phyloP scores from a whole-genome alignment of 2,113 vertebrate species.

The Urocolius indicus region DNA sequence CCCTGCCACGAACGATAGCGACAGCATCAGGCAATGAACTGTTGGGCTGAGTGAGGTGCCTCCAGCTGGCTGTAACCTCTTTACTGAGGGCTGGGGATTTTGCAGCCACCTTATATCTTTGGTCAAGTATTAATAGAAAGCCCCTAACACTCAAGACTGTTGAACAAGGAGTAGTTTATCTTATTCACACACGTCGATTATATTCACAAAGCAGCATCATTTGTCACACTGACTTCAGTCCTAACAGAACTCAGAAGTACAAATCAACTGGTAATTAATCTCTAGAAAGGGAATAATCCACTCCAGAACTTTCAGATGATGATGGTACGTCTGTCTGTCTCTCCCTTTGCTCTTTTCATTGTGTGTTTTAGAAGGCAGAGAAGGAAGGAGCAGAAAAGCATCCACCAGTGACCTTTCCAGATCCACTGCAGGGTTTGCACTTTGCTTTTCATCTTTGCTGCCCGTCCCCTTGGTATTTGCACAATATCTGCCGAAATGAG shows the following conservation, averaged over 20 bases:
- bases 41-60: not conserved
- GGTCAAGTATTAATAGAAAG: not conserved
- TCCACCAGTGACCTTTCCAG: constrained; percentile 25
- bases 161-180: not conserved
- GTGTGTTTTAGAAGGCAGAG: not conserved
- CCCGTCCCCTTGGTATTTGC: constrained; percentile 21
- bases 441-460: not conserved
- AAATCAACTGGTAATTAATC: not conserved
- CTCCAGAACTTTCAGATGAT: not conserved
- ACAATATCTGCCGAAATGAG: constrained; percentile 35
- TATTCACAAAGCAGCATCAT: not conserved
- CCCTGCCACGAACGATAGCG: accelerated
- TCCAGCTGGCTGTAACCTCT: not conserved
- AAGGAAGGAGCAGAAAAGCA: not conserved
- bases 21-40: not conserved
- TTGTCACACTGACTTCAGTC: not conserved
- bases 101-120: not conserved
- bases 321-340: not conserved
- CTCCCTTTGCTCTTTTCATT: not conserved
- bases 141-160: not conserved
- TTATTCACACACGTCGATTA: not conserved
- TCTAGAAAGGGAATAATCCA: not conserved
- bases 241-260: not conserved
- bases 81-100: not conserved
- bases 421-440: not conserved